Base-by-base conservation (phyloP, 2,888 invertebrate species). In the Abrostola triplasia region DNA sequence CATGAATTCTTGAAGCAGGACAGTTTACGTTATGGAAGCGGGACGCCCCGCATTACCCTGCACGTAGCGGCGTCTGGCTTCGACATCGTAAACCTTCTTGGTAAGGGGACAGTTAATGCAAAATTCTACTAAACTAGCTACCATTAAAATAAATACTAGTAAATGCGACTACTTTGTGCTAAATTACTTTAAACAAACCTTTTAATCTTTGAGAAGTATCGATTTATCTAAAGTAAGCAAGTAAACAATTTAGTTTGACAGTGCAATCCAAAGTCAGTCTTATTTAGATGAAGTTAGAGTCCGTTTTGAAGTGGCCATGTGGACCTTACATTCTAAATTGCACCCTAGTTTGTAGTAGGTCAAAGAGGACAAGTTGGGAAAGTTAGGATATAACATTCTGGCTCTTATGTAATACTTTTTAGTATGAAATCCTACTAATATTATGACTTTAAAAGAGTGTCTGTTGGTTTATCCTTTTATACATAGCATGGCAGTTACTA, bases 101-200 rank as follows among this genome's bases (percentile, higher is more conserved):
- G n/a, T n/a, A n/a, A n/a, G n/a, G n/a, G n/a, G n/a, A n/a, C n/a
- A n/a, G 24, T 24, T 24, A 24, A 1, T 24, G 24, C 24, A 24
- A 24, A 24, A 24, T 24, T 1, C 40, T 40, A 9, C 7, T 13
- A 9, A 47, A 38, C 11, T 38, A 47, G 24, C 37, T 5, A 0
- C 24, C 37, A 67, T 55, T 68, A 55, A 38, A 50, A 9, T 44
- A 59, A 67, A 41, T 6, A 59, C 60, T 51, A 73, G 54, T 54
- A 70, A 76, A 52, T 76, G 56, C 36, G n/a, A 59, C 8, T 11
- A 24, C 24, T 13, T 57, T 8, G 5, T 59, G 59, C 47, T 41
- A 71, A 57, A 76, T 64, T 64, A 38, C 76, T 57, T 37, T 65
- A 72, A 76, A 66, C 40, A 40, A 8, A 52, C 7, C 9, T 38